Evolutionary conservation across 35 echinoderm and acorn worm genomes (phyloP).

Genomic region (Diadema setosum): DNA sequence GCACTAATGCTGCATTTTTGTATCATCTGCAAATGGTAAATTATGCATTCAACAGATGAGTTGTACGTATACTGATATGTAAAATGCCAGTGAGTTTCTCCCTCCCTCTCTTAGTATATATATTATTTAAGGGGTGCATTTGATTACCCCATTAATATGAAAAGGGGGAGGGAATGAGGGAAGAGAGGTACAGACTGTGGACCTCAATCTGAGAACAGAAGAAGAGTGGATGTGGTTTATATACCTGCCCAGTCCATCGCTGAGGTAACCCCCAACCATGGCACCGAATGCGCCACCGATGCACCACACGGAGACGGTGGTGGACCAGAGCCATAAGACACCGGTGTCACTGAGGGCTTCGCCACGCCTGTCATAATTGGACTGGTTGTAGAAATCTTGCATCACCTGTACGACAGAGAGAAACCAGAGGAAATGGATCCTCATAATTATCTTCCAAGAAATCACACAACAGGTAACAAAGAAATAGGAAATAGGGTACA

Average conservation of each 20-base stretch:
- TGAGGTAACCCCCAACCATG: constrained; percentile 44
- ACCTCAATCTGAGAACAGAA: no score
- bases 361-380: constrained; percentile 55
- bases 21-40: no score
- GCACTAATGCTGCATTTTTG: no score
- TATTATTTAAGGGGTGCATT: no score
- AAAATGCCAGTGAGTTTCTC: no score
- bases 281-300: constrained; percentile 93
- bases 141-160: no score
- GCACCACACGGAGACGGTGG: constrained; percentile 70
- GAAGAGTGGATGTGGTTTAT: no score
- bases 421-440: background rate
- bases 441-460: background rate
- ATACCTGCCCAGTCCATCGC: constrained; percentile 68
- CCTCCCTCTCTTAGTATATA: no score
- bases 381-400: constrained; percentile 84
- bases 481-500: background rate
- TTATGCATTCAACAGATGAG: no score
- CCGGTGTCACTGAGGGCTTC: constrained; percentile 36
- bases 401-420: constrained; percentile 54
- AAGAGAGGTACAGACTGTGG: no score
- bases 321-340: constrained; percentile 80
- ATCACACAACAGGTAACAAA: background rate
- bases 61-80: no score
- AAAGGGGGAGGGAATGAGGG: no score